Percentiles rank a stretch among this genome's conserved stretches.
These are phyloP conservation scores for Agrochola litura DNA, from an alignment of 2,888 invertebrate species.

Conservation along the genomic window DNA sequence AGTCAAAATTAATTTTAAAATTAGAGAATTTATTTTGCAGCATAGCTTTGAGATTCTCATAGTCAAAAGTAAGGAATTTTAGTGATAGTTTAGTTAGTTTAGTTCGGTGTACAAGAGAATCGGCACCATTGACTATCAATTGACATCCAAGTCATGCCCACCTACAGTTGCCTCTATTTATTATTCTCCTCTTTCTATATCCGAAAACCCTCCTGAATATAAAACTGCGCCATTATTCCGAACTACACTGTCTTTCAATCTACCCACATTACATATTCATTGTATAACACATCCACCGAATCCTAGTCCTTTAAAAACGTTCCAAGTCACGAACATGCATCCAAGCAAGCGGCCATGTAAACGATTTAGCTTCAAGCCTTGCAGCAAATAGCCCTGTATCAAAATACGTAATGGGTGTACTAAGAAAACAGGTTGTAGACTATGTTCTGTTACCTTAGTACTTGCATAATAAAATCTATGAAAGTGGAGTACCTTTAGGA, in stretches of 20 bases:
- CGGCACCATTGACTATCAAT: conserved; percentile 7
- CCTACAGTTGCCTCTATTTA: conserved; percentile 41
- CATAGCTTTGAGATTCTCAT: no score
- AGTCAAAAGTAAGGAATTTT: no score
- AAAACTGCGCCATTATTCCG: conserved; percentile 54
- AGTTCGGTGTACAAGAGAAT: no score
- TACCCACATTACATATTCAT: conserved; percentile 65
- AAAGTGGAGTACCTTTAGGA: conserved; percentile 47
- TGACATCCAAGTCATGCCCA: conserved; percentile 37
- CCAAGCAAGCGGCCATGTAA: conserved; percentile 63
- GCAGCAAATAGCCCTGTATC: conserved; percentile 66
- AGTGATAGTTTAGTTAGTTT: no score
- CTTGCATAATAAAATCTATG: conserved; percentile 50
- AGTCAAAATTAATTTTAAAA: no score
- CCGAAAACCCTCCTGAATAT: conserved; percentile 52
- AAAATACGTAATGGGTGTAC: conserved; percentile 70
- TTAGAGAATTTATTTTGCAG: no score
- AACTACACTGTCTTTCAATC: conserved; percentile 66
- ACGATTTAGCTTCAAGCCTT: conserved; percentile 69
- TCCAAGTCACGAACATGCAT: conserved; percentile 68
- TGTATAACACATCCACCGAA: conserved; percentile 56
- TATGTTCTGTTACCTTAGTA: conserved; percentile 30
- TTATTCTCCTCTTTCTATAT: conserved; percentile 47
- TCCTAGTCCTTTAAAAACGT: conserved; percentile 61
- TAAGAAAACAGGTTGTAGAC: conserved; percentile 66